These are phyloP conservation scores for human (Homo sapiens) DNA, from an alignment of 2,113 vertebrate species.

Conservation along the genomic window DNA sequence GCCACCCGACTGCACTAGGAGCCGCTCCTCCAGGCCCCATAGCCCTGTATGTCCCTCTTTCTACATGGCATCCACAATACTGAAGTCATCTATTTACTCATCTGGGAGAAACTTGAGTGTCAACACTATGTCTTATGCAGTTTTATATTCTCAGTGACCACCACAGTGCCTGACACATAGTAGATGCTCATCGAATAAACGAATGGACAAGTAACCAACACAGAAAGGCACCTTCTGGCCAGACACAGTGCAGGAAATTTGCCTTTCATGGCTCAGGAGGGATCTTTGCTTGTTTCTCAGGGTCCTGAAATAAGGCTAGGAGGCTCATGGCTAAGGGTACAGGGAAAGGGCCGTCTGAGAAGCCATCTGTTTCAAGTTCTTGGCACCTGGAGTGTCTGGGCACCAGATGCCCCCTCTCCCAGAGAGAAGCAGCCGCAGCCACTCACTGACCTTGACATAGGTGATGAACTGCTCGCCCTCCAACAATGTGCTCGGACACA, in stretches of 20 bases:
- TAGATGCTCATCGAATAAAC: neutral
- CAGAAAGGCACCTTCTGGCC: neutral
- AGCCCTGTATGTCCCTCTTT: neutral
- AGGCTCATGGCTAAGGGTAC: neutral
- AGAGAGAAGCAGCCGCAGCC: neutral
- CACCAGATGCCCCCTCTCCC: neutral
- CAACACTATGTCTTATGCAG: neutral
- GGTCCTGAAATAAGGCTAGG: neutral
- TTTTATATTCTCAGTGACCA: neutral
- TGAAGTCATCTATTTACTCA: rapidly evolving
- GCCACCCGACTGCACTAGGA: neutral
- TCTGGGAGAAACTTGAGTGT: neutral
- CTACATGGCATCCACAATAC: rapidly evolving
- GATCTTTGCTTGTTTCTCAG: neutral
- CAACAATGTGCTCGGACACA: conserved; percentile 61
- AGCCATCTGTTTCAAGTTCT: neutral
- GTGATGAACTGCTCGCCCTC: neutral
- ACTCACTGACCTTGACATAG: conserved; percentile 5
- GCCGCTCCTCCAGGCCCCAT: neutral
- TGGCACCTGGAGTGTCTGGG: neutral
- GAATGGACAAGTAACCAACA: no score
- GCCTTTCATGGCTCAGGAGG: neutral
- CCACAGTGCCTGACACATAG: neutral
- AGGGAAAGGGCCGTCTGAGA: neutral
- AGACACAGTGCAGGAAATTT: neutral